A percentile compares a stretch with the other conserved stretches of the same genome.
phyloP scores from a whole-genome alignment of 2,888 invertebrate genomes.

The Agrotis ipsilon region DNA sequence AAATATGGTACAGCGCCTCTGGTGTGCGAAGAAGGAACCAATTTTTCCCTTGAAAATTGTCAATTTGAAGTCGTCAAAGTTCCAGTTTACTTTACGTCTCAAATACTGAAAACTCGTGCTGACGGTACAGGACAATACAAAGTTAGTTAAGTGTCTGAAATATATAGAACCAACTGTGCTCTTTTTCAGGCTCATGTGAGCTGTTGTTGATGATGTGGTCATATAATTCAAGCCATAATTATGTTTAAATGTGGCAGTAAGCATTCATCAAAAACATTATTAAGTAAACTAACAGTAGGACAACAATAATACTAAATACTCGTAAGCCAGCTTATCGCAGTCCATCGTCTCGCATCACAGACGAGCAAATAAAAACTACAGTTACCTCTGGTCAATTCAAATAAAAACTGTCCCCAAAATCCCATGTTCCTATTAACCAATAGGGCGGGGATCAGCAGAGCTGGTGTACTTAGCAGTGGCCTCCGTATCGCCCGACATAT shows the following conservation, averaged over 20 bases:
- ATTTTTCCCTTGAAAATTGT: no score
- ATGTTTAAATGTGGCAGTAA: neutral
- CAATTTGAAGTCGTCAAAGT: no score
- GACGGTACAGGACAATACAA: no score
- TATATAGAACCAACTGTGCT: no score
- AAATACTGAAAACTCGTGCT: no score
- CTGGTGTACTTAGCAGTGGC: constrained; percentile 70
- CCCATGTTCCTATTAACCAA: constrained; percentile 40
- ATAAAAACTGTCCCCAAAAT: constrained; percentile 50
- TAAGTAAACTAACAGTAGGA: neutral
- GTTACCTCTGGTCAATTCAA: constrained; percentile 40
- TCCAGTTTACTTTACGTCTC: no score
- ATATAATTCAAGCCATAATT: no score
- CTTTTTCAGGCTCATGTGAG: no score
- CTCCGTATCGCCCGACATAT: constrained; percentile 74
- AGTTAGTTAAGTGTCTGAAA: no score
- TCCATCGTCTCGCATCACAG: neutral
- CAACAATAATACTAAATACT: neutral
- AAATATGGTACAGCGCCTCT: no score
- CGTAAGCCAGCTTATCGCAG: neutral
- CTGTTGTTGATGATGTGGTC: no score
- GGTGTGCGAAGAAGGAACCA: no score
- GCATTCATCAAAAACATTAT: neutral
- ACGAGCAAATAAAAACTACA: constrained; percentile 11
- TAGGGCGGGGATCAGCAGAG: constrained; percentile 62